phyloP scores from a whole-genome alignment of 2,113 vertebrate genomes.

The Caranx ignobilis region DNA sequence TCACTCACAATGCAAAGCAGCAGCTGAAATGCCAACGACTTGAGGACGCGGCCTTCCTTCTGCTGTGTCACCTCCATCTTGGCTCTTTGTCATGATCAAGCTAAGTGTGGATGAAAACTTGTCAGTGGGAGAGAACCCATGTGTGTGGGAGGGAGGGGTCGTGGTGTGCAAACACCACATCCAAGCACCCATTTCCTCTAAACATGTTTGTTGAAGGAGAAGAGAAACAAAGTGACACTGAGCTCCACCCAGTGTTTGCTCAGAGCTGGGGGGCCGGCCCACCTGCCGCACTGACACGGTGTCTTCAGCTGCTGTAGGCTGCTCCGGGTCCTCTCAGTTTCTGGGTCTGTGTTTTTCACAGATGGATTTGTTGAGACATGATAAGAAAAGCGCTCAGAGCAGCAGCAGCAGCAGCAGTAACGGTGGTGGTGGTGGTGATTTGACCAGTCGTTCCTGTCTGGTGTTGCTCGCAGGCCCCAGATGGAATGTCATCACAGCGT shows the following conservation, averaged over 20 bases:
- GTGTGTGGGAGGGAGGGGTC: neutral
- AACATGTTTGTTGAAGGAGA: constrained; percentile 42
- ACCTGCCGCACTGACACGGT: constrained; percentile 19
- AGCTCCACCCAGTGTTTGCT: neutral
- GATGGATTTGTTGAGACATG: constrained; percentile 65
- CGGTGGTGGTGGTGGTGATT: neutral
- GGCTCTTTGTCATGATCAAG: constrained; percentile 31
- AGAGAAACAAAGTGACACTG: constrained; percentile 34
- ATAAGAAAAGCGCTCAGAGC: constrained; percentile 21
- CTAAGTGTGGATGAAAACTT: neutral
- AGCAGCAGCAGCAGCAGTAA: neutral
- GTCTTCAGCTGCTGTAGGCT: neutral
- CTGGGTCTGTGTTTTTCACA: neutral
- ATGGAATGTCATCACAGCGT: constrained; percentile 67
- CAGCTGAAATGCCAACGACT: neutral
- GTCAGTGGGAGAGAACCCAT: neutral
- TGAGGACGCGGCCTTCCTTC: neutral
- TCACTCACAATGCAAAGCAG: neutral
- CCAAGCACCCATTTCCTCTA: constrained; percentile 49
- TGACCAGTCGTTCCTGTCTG: constrained; percentile 56
- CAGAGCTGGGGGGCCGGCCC: constrained; percentile 27
- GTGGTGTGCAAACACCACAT: constrained; percentile 58
- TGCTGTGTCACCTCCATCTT: neutral
- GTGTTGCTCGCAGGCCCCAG: constrained; percentile 47
- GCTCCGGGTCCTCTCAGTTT: neutral